Percentiles rank a stretch among this genome's conserved stretches.
These are phyloP conservation scores for Drosophila meridiana DNA, from an alignment of 2,888 invertebrate species.

Conservation along the genomic window DNA sequence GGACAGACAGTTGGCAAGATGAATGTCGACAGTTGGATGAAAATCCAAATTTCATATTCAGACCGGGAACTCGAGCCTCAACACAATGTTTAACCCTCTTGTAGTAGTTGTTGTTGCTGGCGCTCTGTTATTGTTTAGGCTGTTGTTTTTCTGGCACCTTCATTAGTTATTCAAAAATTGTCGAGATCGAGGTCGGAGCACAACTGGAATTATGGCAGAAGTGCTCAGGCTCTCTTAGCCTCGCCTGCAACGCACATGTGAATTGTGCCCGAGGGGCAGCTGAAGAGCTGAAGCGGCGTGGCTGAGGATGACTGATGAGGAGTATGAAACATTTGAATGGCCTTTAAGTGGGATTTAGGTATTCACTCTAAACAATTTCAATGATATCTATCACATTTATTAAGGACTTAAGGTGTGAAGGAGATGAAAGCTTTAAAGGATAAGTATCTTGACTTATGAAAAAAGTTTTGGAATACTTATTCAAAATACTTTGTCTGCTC, in stretches of 20 bases:
- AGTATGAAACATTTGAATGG: slow-evolving; percentile 9
- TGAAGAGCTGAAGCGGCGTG: neutral
- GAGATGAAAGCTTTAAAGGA: slow-evolving; percentile 7
- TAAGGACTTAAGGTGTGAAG: neutral
- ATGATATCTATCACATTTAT: neutral
- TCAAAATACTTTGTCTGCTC: too few relatives aligned
- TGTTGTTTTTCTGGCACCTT: slow-evolving; percentile 75
- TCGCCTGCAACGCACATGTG: slow-evolving; percentile 62
- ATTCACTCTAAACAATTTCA: slow-evolving; percentile 8
- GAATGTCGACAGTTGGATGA: slow-evolving; percentile 77
- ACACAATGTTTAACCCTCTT: slow-evolving; percentile 51
- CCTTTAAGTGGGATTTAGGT: slow-evolving; percentile 23
- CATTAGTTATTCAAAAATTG: slow-evolving; percentile 81
- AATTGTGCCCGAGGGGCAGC: slow-evolving; percentile 1
- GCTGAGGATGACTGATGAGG: slow-evolving; percentile 39
- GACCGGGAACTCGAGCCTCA: slow-evolving; percentile 62
- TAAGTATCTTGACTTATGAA: neutral
- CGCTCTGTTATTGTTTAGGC: slow-evolving; percentile 63
- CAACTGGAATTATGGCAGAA: slow-evolving; percentile 72
- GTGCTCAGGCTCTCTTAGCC: slow-evolving; percentile 52
- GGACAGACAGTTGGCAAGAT: slow-evolving; percentile 78
- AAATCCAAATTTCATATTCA: slow-evolving; percentile 78
- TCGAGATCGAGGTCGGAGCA: slow-evolving; percentile 60
- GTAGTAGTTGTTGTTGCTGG: slow-evolving; percentile 9
- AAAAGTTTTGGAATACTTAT: neutral